These are phyloP conservation scores for Cyphomyrus discorhynchus DNA, from an alignment of 2,113 vertebrate genomes.

Conservation along the genomic window DNA sequence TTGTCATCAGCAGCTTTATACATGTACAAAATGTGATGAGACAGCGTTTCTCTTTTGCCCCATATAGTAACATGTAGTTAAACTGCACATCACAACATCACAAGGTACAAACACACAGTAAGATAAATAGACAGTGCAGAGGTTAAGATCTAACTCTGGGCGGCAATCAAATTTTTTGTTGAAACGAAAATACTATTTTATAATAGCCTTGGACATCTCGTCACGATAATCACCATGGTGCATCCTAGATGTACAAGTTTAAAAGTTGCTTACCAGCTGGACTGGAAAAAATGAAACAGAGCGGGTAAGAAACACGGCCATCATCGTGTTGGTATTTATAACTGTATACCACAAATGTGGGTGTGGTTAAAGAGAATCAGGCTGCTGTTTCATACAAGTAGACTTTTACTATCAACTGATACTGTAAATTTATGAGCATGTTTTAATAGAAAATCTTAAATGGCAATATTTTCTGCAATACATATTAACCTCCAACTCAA, in stretches of 20 bases:
- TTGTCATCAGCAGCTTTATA: no score
- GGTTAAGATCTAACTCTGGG: background rate
- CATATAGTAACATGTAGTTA: no score
- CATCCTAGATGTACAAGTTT: background rate
- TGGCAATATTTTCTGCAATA: background rate
- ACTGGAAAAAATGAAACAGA: conserved; percentile 98
- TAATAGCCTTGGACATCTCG: background rate
- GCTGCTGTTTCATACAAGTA: background rate
- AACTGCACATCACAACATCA: no score
- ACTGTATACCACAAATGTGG: conserved; percentile 93
- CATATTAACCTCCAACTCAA: background rate
- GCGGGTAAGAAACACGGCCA: conserved; percentile 86
- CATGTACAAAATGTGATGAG: no score
- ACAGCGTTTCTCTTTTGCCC: no score
- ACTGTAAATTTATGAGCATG: background rate
- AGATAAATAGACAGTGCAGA: no score
- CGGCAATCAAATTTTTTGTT: background rate
- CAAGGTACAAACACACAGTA: no score
- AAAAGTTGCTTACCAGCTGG: conserved; percentile 74
- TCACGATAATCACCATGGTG: background rate
- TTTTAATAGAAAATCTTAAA: background rate
- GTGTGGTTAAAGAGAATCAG: conserved; percentile 70
- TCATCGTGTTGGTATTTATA: conserved; percentile 94
- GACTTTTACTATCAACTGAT: background rate
- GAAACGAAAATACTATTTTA: background rate